A percentile compares a stretch with the other conserved stretches of the same genome.
Conservation (phyloP, 2,888 invertebrate species). For the Amiota minor region DNA sequence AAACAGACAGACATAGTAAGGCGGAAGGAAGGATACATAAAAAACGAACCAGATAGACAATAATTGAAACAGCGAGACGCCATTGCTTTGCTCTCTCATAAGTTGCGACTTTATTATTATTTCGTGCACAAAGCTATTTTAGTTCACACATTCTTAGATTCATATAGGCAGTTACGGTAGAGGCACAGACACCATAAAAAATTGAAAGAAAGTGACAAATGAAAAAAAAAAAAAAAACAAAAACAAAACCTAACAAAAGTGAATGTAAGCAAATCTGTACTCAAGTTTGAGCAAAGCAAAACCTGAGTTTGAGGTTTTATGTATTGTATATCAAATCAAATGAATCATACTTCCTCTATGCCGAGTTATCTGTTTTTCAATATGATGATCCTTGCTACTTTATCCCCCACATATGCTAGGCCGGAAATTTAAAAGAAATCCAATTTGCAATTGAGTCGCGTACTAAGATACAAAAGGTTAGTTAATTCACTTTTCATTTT, state of each 20-base stretch:
- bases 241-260: too few relatives aligned
- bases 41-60: not conserved
- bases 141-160: too few relatives aligned
- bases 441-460: conserved; percentile 53
- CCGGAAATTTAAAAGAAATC: conserved; percentile 48
- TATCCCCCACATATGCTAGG: not conserved
- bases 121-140: conserved; percentile 33
- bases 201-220: not conserved
- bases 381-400: too few relatives aligned
- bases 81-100: conserved; percentile 33
- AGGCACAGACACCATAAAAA: not conserved
- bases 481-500: not conserved
- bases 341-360: too few relatives aligned
- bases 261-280: too few relatives aligned
- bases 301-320: not conserved
- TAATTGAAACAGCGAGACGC: conserved; percentile 23
- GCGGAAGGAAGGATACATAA: not conserved
- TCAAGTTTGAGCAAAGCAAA: not conserved
- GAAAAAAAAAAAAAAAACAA: not conserved
- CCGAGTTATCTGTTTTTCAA: too few relatives aligned
- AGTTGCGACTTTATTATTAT: conserved; percentile 48
- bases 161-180: too few relatives aligned
- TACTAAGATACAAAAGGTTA: conserved; percentile 20
- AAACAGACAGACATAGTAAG: not conserved
- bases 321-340: too few relatives aligned